A percentile compares a stretch with the other conserved stretches of the same genome.
phyloP scores from a whole-genome alignment of 2,888 invertebrate genomes.

The Tachina lurida region DNA sequence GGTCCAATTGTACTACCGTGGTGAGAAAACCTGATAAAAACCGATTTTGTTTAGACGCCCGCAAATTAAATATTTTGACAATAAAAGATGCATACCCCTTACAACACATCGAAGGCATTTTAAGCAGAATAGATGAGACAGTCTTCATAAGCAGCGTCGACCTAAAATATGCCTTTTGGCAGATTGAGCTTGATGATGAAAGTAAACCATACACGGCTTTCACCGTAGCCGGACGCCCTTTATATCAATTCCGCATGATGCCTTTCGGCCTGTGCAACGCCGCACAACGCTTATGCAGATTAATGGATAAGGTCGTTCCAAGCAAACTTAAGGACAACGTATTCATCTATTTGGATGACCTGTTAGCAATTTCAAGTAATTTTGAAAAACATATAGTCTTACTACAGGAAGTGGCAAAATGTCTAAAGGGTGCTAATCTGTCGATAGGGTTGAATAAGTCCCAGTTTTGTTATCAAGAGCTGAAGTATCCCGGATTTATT shows the following conservation, averaged over 20 bases:
- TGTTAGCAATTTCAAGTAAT: neutral
- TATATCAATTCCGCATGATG: no score
- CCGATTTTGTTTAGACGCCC: conserved; percentile 4
- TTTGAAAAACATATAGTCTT: neutral
- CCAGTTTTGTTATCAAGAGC: neutral
- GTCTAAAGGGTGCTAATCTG: neutral
- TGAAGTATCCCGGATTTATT: neutral
- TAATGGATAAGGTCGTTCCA: conserved; percentile 5
- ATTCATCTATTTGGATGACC: neutral
- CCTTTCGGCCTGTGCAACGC: no score
- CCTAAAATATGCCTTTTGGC: conserved; percentile 7
- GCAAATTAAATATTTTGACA: neutral
- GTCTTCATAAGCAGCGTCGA: neutral
- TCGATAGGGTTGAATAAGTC: neutral
- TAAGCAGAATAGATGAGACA: neutral
- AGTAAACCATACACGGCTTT: neutral
- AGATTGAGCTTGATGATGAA: no score
- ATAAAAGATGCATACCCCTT: conserved; percentile 3
- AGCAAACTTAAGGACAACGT: neutral
- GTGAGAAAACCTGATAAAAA: neutral
- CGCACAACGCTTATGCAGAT: no score
- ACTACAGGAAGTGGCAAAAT: neutral
- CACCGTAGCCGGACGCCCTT: no score
- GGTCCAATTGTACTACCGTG: conserved; percentile 57
- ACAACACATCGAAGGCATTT: neutral